phyloP scores from a whole-genome alignment of 2,113 vertebrate species.

The Zosterops lateralis region DNA sequence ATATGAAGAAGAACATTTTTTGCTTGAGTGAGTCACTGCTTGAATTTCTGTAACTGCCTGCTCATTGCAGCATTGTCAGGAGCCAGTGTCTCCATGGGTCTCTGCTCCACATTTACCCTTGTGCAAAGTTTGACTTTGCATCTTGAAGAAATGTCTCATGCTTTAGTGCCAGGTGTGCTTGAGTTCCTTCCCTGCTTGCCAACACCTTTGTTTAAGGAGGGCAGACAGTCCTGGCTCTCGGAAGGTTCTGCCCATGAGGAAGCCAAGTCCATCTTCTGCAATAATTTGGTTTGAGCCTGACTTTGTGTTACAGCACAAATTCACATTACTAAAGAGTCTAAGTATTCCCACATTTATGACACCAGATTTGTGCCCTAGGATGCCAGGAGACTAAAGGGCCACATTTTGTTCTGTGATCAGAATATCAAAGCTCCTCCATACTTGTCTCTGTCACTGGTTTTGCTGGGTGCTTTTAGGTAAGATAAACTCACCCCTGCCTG shows the following conservation, averaged over 20 bases:
- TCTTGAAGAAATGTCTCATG: background rate
- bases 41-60: background rate
- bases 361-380: background rate
- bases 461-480: background rate
- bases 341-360: background rate
- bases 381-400: background rate
- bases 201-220: background rate
- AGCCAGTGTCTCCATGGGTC: background rate
- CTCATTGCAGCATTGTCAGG: background rate
- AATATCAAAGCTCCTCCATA: background rate
- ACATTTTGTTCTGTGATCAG: background rate
- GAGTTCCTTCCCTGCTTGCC: background rate
- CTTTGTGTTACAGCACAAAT: background rate
- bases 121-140: background rate
- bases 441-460: background rate
- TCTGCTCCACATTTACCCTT: background rate
- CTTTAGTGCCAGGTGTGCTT: background rate
- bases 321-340: background rate
- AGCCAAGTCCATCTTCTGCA: background rate
- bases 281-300: background rate
- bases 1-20: background rate
- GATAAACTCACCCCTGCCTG: background rate
- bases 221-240: accelerated
- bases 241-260: background rate
- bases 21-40: background rate